These are phyloP conservation scores for Lepidurus packardi DNA, from an alignment of 1,140 invertebrate genomes.

Conservation along the genomic window DNA sequence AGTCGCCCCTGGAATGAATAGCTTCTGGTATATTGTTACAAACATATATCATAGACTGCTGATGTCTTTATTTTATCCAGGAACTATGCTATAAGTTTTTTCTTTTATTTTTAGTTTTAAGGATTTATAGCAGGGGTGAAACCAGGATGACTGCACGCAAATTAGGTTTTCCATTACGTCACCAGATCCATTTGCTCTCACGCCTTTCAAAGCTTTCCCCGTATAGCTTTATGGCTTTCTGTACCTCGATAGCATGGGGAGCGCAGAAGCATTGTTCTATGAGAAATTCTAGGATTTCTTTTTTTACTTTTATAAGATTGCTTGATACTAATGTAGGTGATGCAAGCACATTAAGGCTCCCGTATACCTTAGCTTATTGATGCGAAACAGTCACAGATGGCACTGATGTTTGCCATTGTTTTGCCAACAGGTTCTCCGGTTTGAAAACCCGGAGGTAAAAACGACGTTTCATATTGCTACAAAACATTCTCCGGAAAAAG, in stretches of 20 bases:
- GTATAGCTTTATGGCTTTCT: no score
- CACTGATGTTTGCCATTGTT: no score
- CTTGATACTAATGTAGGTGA: neutral
- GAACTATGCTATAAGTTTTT: neutral
- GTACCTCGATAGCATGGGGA: no score
- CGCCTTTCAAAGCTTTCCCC: neutral
- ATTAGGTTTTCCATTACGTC: neutral
- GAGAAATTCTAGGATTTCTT: no score
- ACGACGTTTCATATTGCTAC: no score
- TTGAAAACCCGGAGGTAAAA: no score
- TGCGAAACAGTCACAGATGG: no score
- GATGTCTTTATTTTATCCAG: conserved; percentile 5
- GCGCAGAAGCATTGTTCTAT: no score
- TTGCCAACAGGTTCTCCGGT: no score
- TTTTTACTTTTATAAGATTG: no score
- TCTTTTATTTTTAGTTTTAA: neutral
- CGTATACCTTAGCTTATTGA: no score
- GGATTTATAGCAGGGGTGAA: neutral
- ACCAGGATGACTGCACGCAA: neutral
- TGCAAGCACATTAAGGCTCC: neutral
- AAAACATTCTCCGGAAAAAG: no score
- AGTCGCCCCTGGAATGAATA: neutral
- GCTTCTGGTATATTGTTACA: conserved; percentile 1
- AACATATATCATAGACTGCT: conserved; percentile 9
- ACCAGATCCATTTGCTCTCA: neutral